A percentile compares a stretch with the other conserved stretches of the same genome.
Evolutionary conservation across 30 jellyfish, hydroid and myxozoan genomes (phyloP).

Genomic region (Euphysa ruthae): DNA sequence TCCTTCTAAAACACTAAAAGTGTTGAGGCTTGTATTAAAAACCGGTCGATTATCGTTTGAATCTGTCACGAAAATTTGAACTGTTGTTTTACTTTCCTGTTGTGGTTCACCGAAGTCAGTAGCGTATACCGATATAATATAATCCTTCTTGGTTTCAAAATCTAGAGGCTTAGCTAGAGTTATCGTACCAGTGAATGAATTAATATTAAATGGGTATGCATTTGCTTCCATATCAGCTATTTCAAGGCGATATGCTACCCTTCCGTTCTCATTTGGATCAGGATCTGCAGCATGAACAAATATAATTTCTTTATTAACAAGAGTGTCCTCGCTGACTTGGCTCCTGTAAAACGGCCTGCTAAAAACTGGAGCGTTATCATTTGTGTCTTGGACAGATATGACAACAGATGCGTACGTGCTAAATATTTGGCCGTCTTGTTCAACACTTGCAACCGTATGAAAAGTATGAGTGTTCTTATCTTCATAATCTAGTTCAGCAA

Average conservation of each 20-base stretch:
- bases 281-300: constrained; percentile 45
- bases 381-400: constrained; percentile 25
- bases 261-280: constrained; percentile 36
- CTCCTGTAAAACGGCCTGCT: not conserved
- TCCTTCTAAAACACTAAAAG: constrained; percentile 2
- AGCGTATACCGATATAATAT: constrained; percentile 48
- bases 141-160: constrained; percentile 40
- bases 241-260: not conserved
- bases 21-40: not conserved
- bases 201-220: constrained; percentile 45
- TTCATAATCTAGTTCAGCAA: constrained; percentile 33
- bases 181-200: constrained; percentile 56
- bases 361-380: constrained; percentile 39
- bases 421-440: not conserved
- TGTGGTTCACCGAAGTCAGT: constrained; percentile 51
- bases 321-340: constrained; percentile 35
- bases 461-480: constrained; percentile 2
- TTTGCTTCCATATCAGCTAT: not conserved
- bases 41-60: constrained; percentile 53
- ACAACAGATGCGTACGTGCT: not conserved
- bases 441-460: not conserved
- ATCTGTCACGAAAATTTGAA: constrained; percentile 46
- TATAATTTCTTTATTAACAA: constrained; percentile 31
- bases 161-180: constrained; percentile 26
- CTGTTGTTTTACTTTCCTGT: constrained; percentile 13